Evolutionary conservation across 2,113 vertebrate species (phyloP).

Genomic region (Heptranchias perlo): DNA sequence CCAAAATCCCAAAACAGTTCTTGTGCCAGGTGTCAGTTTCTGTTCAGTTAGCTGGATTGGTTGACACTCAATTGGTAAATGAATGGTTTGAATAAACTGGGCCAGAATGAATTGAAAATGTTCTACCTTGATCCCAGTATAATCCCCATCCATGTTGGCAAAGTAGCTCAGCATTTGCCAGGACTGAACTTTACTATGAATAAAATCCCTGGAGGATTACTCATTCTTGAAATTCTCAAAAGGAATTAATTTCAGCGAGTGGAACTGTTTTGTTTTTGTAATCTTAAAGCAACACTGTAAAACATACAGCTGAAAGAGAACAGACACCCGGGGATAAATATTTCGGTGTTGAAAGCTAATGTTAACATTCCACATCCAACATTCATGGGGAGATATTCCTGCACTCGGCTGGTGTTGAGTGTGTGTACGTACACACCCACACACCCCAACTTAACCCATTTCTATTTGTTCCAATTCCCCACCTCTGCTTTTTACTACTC

Average conservation of each 20-base stretch:
- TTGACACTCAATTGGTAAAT: neutral
- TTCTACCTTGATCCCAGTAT: neutral
- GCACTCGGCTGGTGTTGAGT: neutral
- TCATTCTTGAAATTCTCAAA: neutral
- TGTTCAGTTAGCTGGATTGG: neutral
- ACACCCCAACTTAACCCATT: too few relatives aligned
- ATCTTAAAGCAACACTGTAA: neutral
- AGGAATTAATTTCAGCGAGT: neutral
- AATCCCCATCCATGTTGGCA: neutral
- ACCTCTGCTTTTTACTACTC: neutral
- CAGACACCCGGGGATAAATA: neutral
- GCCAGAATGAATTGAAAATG: neutral
- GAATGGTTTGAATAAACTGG: neutral
- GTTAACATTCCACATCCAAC: neutral
- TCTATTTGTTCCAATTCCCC: too few relatives aligned
- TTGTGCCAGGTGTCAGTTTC: neutral
- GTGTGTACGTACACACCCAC: too few relatives aligned
- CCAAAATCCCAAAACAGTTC: neutral
- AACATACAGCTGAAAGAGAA: neutral
- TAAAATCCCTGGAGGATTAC: neutral
- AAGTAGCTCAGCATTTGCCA: neutral
- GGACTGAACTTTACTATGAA: neutral
- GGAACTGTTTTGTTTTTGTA: neutral
- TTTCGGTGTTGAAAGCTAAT: neutral
- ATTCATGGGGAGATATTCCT: too few relatives aligned